Evolutionary conservation across 1,140 invertebrate species (phyloP).

Genomic region (Subanguina moxae): DNA sequence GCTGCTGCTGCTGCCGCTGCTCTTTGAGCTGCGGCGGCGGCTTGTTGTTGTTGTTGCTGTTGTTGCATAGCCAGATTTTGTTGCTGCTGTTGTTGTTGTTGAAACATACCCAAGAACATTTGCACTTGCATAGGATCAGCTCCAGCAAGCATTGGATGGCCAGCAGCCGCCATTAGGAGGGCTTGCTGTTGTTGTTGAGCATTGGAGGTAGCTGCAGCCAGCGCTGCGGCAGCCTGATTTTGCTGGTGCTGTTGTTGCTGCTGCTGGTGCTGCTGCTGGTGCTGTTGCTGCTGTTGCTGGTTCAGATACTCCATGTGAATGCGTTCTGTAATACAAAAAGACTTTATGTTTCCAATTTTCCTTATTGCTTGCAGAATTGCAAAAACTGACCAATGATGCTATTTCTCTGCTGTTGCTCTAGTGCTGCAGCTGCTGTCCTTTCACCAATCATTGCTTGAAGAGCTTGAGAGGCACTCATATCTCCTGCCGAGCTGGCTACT

Average conservation of each 20-base stretch:
- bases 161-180: conserved; percentile 14
- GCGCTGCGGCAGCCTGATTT: conserved; percentile 17
- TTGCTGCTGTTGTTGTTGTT: conserved; percentile 23
- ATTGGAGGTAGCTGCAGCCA: conserved; percentile 11
- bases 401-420: conserved; percentile 1
- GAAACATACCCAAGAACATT: conserved; percentile 2
- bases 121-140: conserved; percentile 8
- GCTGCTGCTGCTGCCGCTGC: conserved; percentile 1
- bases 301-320: conserved; percentile 1
- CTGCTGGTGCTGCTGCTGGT: conserved; percentile 10
- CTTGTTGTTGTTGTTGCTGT: conserved; percentile 11
- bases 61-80: conserved; percentile 7
- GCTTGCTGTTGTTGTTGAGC: conserved; percentile 19
- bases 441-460: neutral
- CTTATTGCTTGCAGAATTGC: too few species aligned
- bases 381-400: neutral
- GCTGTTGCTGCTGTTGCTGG: conserved; percentile 13
- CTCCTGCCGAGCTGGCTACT: neutral
- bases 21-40: neutral
- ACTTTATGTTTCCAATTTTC: too few species aligned
- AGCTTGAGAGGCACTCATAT: neutral
- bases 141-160: neutral
- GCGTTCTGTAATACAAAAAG: conserved; percentile 1
- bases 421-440: neutral
- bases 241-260: conserved; percentile 15